These are phyloP conservation scores for Forbesichthys papilliferus DNA, from an alignment of 2,113 vertebrate species.

Conservation along the genomic window DNA sequence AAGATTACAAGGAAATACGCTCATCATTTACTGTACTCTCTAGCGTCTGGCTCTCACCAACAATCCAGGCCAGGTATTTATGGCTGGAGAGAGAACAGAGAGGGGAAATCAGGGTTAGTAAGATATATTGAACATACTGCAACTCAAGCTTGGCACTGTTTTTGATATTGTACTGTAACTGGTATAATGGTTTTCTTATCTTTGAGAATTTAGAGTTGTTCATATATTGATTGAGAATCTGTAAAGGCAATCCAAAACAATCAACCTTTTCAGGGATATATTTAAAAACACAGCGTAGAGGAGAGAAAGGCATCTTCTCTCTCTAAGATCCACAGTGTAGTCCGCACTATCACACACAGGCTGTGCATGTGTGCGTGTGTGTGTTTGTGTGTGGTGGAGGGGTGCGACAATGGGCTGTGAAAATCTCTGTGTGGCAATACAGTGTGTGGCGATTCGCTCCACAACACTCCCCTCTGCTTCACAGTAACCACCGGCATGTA, in stretches of 20 bases:
- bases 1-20: slow-evolving; percentile 38
- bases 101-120: slow-evolving; percentile 15
- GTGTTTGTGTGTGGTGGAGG: neutral
- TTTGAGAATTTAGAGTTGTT: slow-evolving; percentile 26
- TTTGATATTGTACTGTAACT: too few relatives aligned
- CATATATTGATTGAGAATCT: slow-evolving; percentile 38
- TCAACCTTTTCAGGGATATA: slow-evolving; percentile 32
- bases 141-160: too few relatives aligned
- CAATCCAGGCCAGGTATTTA: slow-evolving; percentile 58
- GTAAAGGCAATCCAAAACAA: slow-evolving; percentile 29
- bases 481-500: slow-evolving; percentile 12
- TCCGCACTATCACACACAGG: slow-evolving; percentile 3
- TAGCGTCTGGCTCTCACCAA: slow-evolving; percentile 66
- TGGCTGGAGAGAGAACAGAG: slow-evolving; percentile 34
- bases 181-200: slow-evolving; percentile 33
- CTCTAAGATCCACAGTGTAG: neutral
- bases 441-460: neutral
- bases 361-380: slow-evolving; percentile 1
- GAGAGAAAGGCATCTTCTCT: slow-evolving; percentile 1
- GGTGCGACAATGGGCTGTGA: too few relatives aligned
- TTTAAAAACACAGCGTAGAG: neutral
- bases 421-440: too few relatives aligned
- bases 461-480: neutral
- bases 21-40: slow-evolving; percentile 76
- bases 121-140: too few relatives aligned